phyloP scores from a whole-genome alignment of 2,888 invertebrate species.

The Dryobotodes eremita region DNA sequence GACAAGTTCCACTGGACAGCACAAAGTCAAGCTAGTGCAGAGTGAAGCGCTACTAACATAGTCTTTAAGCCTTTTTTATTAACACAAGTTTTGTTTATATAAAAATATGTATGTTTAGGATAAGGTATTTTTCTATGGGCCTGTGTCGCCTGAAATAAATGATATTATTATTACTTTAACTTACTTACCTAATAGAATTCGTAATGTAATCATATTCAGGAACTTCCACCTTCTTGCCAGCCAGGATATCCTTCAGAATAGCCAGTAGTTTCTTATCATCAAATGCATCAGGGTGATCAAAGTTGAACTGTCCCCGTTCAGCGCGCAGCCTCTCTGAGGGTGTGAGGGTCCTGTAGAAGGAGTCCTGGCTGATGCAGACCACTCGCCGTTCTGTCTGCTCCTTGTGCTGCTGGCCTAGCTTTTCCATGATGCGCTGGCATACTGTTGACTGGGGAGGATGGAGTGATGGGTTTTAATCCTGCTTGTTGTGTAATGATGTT shows the following conservation, averaged over 20 bases:
- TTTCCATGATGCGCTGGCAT: conserved; percentile 99
- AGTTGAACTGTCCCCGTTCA: conserved; percentile 98
- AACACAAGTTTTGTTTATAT: no score
- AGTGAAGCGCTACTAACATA: no score
- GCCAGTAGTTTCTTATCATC: conserved; percentile 96
- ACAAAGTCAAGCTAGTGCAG: no score
- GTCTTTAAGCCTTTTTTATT: no score
- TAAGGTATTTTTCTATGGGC: no score
- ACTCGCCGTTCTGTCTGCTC: conserved; percentile 97
- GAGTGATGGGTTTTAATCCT: neutral
- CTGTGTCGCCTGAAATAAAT: no score
- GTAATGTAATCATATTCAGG: conserved; percentile 98
- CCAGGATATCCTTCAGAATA: conserved; percentile 95
- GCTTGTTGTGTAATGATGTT: neutral
- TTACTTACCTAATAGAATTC: conserved; percentile 94
- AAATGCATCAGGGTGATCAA: conserved; percentile 99
- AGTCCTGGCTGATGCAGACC: conserved; percentile 98
- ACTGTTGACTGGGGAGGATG: conserved; percentile 96
- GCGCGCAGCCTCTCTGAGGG: conserved; percentile 95
- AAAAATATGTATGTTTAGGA: no score
- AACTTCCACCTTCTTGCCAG: conserved; percentile 96
- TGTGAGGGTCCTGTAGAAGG: conserved; percentile 97
- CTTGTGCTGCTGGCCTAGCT: conserved; percentile 97
- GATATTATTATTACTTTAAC: neutral
- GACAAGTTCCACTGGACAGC: no score